Evolutionary conservation across 2,888 invertebrate species (phyloP), one percentile per base, ranked within the genome.

Genomic region (Hypomecis punctinalis): DNA sequence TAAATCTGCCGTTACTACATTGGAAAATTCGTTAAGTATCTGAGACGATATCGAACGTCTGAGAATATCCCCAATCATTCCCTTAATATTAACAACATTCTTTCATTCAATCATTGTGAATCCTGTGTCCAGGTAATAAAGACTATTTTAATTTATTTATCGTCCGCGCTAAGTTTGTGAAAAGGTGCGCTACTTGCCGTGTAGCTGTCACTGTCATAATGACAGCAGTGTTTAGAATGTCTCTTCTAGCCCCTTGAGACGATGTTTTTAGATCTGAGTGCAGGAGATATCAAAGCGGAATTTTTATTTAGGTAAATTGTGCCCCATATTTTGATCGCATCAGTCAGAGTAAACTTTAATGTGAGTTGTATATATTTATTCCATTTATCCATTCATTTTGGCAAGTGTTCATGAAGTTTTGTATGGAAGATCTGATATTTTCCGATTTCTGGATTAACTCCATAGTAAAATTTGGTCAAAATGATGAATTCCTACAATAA

Each of bases 141-240:
- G 80, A 69, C 65, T 63, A 78, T 67, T 73, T 77, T 80, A 37
- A 43, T 53, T 47, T 68, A 63, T 61, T 39, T 33, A 47, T 13
- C n/a, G 37, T 39, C 61, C 37, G 37, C 42, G 56, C 35, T 73
- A 72, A 71, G 54, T 68, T 75, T 74, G 83, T 65, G 52, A 43
- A 54, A 63, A 72, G 71, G 75, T 77, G 76, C 78, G 75, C 80
- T 77, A 81, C 78, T 80, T 79, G 83, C 78, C 82, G 80, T 86
- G 88, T 85, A 81, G 78, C 74, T 88, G 89, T 90, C 89, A 82
- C 69, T 76, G 78, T 74, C 75, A 79, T 84, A 88, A 88, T 89
- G 90, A 90, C 90, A 88, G 83, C 80, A 80, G 83, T 77, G 82
- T 80, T 84, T 85, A 86, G 83, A 84, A 88, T 83, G 76, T 85